Base-by-base conservation (phyloP, 2,113 vertebrate genomes). In the Corapipo altera region DNA sequence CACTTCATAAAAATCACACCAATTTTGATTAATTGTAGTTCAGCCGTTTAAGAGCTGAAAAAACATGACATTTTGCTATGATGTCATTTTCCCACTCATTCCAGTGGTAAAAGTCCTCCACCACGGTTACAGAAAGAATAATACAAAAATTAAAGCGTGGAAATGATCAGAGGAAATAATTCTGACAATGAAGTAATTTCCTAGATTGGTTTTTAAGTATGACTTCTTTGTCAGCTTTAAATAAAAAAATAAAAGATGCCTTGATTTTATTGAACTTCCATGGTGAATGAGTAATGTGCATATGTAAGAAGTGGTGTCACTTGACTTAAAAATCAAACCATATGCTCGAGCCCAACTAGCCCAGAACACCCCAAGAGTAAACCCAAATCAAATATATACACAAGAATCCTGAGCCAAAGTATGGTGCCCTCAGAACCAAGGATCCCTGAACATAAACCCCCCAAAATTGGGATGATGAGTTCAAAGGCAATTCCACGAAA, bases 131-230 rank as follows among this genome's bases (percentile, higher is more conserved):
- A 96, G 95, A 92, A 95, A 95, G 93, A 95, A 96, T 94, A 97
- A 95, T 94, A 96, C 76, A 94, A 95, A 77, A 96, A 96, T 95
- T 95, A 95, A 97, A 96, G 65, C 65, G 46, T 95, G 95, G 91
- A 92, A 96, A 84, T 87, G 88, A 96, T 96, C 95, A 97, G 95
- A 97, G 95, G 88, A 97, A 97, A 96, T 95, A 93, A 96, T 96
- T 94, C 79, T 93, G 94, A 96, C 96, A 97, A 97, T 97, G 96
- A 97, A 97, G 94, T 96, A 97, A 97, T 96, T 97, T 97, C 95
- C 96, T 95, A 95, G 85, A 93, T 95, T 95, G 91, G 88, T 88
- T 97, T 90, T 96, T 96, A 91, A 96, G 89, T 93, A 81, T 78
- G 91, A 95, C 83, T 93, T 96, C 94, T 97, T 97, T 96, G 95